A percentile compares a stretch with the other conserved stretches of the same genome.
These are phyloP conservation scores for Chauna torquata DNA, from an alignment of 2,113 vertebrate species.

Conservation along the genomic window DNA sequence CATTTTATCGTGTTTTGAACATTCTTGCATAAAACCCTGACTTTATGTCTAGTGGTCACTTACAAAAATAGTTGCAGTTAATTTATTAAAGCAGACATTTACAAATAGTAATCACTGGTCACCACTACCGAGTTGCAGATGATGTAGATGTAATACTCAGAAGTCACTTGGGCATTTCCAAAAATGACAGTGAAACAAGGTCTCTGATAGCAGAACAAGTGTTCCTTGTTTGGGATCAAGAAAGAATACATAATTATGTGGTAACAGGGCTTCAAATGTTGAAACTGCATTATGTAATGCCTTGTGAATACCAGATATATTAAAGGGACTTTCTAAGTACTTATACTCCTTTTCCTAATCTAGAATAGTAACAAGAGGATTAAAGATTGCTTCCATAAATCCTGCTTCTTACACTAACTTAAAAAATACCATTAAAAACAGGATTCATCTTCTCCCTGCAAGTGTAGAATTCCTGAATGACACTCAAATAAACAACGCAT, in stretches of 20 bases:
- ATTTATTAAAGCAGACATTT: neutral
- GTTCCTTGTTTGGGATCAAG: neutral
- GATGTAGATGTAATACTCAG: neutral
- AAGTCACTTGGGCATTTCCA: neutral
- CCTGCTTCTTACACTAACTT: neutral
- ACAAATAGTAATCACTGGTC: neutral
- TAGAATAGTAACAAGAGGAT: conserved; percentile 18
- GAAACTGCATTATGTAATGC: neutral
- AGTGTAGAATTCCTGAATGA: neutral
- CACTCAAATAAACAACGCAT: neutral
- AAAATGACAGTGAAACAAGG: neutral
- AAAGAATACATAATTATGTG: neutral
- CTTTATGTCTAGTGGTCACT: rapidly evolving
- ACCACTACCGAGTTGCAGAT: neutral
- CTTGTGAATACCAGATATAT: conserved; percentile 13
- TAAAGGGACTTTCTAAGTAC: conserved; percentile 1
- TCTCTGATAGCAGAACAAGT: neutral
- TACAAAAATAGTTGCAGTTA: neutral
- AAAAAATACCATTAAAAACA: conserved; percentile 25
- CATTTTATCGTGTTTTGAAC: neutral
- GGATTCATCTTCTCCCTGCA: neutral
- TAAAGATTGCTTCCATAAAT: conserved; percentile 49
- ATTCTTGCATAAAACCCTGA: neutral
- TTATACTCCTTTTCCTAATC: conserved; percentile 20
- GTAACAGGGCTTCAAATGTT: neutral